phyloP scores from a whole-genome alignment of 2,113 vertebrate genomes.

The Hemibagrus wyckioides region DNA sequence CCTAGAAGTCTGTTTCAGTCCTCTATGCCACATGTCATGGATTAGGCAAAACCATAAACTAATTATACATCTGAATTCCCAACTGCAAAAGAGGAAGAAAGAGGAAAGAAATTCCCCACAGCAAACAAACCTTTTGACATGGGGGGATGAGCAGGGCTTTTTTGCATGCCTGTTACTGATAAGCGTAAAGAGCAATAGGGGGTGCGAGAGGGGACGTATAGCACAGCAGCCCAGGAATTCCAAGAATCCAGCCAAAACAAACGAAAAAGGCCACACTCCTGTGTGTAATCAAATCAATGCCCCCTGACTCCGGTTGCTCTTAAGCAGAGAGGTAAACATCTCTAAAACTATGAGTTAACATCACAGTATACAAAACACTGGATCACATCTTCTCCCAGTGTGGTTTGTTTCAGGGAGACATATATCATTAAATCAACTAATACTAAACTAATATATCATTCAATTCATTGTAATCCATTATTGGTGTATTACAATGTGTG shows the following conservation, averaged over 20 bases:
- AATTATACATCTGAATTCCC: constrained; percentile 68
- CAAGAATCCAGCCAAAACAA: constrained; percentile 76
- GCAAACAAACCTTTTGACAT: constrained; percentile 26
- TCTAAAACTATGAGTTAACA: not conserved
- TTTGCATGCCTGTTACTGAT: constrained; percentile 54
- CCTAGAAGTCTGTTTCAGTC: constrained; percentile 52
- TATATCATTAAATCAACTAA: not conserved
- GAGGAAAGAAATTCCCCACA: constrained; percentile 28
- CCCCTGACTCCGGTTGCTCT: constrained; percentile 53
- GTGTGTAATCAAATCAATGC: constrained; percentile 76
- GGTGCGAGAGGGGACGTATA: constrained; percentile 33
- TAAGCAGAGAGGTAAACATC: not conserved
- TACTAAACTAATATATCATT: not conserved
- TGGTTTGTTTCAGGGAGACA: not conserved
- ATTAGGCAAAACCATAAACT: constrained; percentile 69
- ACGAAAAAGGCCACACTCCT: constrained; percentile 70
- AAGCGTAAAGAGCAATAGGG: constrained; percentile 44
- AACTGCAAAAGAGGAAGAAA: constrained; percentile 45
- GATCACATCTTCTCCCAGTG: not conserved
- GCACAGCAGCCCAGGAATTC: constrained; percentile 64
- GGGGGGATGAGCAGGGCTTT: constrained; percentile 13
- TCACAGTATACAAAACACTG: not conserved
- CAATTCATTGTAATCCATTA: not conserved
- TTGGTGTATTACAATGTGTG: not conserved
- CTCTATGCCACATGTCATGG: constrained; percentile 55